Evolutionary conservation across 2,888 invertebrate species (phyloP).

Genomic region (Lamproptera curius): DNA sequence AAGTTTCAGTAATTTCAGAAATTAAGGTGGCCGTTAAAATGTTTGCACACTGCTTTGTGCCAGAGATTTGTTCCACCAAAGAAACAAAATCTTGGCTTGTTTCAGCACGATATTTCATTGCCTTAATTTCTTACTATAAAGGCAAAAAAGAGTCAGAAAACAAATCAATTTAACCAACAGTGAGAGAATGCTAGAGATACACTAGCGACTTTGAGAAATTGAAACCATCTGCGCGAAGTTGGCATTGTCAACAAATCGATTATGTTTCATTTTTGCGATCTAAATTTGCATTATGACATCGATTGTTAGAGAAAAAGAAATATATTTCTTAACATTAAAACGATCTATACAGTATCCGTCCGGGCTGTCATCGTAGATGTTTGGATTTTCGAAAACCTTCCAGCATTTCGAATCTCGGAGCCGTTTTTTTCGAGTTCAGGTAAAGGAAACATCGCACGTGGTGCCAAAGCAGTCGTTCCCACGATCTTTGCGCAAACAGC

Average conservation of each 20-base stretch:
- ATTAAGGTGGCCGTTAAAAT: no score
- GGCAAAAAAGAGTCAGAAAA: no score
- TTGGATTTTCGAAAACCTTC: conserved; percentile 8
- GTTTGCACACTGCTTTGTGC: no score
- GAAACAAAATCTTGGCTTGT: no score
- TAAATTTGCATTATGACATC: background rate
- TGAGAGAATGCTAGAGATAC: no score
- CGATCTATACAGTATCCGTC: background rate
- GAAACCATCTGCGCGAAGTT: background rate
- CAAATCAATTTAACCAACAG: no score
- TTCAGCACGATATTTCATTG: no score
- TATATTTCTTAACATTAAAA: background rate
- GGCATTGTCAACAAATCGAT: background rate
- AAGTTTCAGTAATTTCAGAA: no score
- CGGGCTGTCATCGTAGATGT: conserved; percentile 14
- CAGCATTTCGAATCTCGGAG: conserved; percentile 6
- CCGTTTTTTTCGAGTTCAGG: conserved; percentile 43
- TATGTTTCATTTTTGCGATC: background rate
- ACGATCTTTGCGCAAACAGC: conserved; percentile 58
- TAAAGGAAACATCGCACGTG: conserved; percentile 47
- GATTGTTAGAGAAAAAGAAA: background rate
- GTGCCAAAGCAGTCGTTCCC: conserved; percentile 45
- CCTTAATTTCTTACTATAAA: no score
- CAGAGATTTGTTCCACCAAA: no score
- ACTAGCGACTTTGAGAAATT: no score